These are phyloP conservation scores for Oryzias melastigma DNA, from an alignment of 2,113 vertebrate genomes.

Conservation along the genomic window DNA sequence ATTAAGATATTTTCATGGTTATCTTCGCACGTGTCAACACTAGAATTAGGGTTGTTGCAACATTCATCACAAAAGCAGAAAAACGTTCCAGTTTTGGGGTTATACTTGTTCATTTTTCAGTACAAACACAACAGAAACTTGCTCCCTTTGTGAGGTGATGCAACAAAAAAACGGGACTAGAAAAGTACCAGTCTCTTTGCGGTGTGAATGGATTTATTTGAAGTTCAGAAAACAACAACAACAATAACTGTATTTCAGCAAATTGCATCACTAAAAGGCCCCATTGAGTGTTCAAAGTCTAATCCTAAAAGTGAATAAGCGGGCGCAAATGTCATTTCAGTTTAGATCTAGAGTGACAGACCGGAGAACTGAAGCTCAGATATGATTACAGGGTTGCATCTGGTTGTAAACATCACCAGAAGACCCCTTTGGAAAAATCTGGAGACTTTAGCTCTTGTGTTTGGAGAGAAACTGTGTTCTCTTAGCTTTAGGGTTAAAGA, in stretches of 20 bases:
- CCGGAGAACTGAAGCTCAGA: conserved; percentile 8
- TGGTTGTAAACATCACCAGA: conserved; percentile 16
- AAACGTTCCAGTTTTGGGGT: background rate
- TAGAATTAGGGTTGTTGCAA: background rate
- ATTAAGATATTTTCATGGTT: background rate
- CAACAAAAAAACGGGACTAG: conserved; percentile 29
- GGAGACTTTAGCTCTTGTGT: too few relatives aligned
- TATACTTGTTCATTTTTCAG: conserved; percentile 5
- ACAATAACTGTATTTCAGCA: conserved; percentile 46
- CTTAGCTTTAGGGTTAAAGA: background rate
- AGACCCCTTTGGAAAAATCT: background rate
- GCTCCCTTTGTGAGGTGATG: conserved; percentile 37
- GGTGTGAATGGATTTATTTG: conserved; percentile 41
- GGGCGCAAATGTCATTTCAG: conserved; percentile 48
- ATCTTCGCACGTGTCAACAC: background rate
- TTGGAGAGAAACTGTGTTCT: background rate
- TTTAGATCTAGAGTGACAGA: conserved; percentile 48
- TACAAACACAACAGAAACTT: conserved; percentile 9
- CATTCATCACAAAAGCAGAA: background rate
- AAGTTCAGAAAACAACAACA: conserved; percentile 62
- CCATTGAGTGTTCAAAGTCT: conserved; percentile 48
- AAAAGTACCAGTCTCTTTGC: conserved; percentile 20
- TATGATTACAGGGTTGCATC: conserved; percentile 19
- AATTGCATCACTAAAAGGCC: conserved; percentile 61
- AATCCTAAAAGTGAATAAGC: conserved; percentile 47